These are phyloP conservation scores for Gonatopus flavifemur DNA, from an alignment of 1,140 invertebrate species.

Conservation along the genomic window DNA sequence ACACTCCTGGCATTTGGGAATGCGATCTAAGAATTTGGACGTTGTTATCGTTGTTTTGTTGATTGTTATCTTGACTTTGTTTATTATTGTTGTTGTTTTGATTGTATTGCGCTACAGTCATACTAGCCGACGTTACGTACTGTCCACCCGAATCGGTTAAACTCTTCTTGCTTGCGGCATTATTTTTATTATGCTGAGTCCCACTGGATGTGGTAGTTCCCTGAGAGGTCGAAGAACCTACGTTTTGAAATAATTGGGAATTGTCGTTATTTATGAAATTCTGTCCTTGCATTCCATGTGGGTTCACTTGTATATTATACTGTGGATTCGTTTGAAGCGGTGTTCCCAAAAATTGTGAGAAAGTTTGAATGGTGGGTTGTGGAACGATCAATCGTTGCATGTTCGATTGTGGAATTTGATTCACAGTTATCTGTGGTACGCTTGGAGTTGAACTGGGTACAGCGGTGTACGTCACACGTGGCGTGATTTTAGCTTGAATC, in stretches of 20 bases:
- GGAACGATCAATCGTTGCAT: constrained; percentile 36
- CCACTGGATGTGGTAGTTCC: constrained; percentile 6
- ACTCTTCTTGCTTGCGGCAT: constrained; percentile 25
- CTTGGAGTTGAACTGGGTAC: constrained; percentile 26
- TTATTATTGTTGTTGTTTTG: too few species aligned
- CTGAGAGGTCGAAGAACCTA: constrained; percentile 16
- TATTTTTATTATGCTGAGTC: constrained; percentile 1
- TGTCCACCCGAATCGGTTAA: constrained; percentile 13
- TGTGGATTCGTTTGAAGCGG: constrained; percentile 17
- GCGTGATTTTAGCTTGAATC: constrained; percentile 20
- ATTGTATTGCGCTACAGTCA: constrained; percentile 27
- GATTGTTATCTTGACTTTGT: too few species aligned
- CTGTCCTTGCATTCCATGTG: constrained; percentile 34
- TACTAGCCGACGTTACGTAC: constrained; percentile 36
- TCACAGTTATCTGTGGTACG: constrained; percentile 29
- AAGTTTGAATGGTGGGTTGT: constrained; percentile 40
- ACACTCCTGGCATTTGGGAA: too few species aligned
- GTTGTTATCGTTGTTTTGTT: constrained; percentile 20
- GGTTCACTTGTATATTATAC: constrained; percentile 37
- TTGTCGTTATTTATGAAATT: constrained; percentile 19
- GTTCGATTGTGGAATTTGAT: constrained; percentile 13
- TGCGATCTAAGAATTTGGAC: too few species aligned
- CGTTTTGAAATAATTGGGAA: constrained; percentile 19
- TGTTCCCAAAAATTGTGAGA: constrained; percentile 32
- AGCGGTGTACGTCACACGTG: constrained; percentile 27